Base-by-base conservation (phyloP, 30 jellyfish, hydroid and myxozoan genomes). In the Aurelia sp. region DNA sequence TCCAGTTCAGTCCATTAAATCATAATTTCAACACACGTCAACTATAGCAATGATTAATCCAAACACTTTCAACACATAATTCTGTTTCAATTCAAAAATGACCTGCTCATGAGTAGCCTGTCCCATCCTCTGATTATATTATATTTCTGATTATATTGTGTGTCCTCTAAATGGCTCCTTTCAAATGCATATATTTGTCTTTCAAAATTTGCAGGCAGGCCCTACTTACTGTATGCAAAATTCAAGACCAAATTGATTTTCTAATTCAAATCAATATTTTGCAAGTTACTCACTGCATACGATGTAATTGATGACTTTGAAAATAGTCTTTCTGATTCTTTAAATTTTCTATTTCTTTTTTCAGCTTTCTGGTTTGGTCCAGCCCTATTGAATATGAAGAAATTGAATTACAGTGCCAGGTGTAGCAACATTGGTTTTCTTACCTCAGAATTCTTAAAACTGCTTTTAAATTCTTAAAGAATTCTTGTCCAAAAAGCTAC, bases 261-360 rank as follows among this genome's bases (percentile, higher is more conserved):
- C 30, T 19, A 40, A 6, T 18, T 48, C 11, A n/a, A 58, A 57
- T 35, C 18, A 47, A 22, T 17, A 6, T 19, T 48, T 48, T 22
- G 11, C 3, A 82, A 21, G 23, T 21, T 31, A 60, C 98, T 74
- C 71, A 93, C 98, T 16, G 98, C 97, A 87, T 94, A 90, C 8
- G 98, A 93, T 41, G 98, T 93, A 23, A 93, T 93, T 16, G 98
- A 93, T 35, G 98, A 93, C 58, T 93, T 93, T 62, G 98, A 93
- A 71, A 93, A 93, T 27, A 93, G 72, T 23, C 98, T 50, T 63
- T 93, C 98, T 8, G 98, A 93, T 72, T 93, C 98, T 53, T 93
- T 93, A 75, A 93, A 93, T 72, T 93, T 93, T 81, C 98, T 74
- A 58, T 93, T 93, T 78, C 98, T 82, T 72, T 93, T 93, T 66